phyloP scores from a whole-genome alignment of 2,113 vertebrate species.

The Prionailurus viverrinus region DNA sequence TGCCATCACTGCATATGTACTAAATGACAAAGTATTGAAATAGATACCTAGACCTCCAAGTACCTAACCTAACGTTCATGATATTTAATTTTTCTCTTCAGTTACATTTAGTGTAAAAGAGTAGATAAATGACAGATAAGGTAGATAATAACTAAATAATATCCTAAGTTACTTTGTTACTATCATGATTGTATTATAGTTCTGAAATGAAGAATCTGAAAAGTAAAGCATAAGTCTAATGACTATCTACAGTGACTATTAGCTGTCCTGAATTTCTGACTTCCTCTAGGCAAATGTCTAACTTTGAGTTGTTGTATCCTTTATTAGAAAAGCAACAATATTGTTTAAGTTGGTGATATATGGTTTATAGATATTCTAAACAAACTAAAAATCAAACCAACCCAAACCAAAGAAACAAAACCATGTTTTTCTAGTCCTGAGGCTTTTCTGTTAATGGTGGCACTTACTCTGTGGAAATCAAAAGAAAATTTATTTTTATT shows the following conservation, averaged over 20 bases:
- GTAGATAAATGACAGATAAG: background rate
- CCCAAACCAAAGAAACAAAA: background rate
- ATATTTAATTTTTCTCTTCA: background rate
- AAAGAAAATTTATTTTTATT: constrained; percentile 65
- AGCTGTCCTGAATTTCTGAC: background rate
- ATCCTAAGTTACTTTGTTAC: background rate
- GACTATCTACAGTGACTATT: background rate
- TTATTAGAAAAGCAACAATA: background rate
- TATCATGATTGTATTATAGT: background rate
- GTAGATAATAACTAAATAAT: background rate
- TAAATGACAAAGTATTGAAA: background rate
- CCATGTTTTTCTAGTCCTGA: background rate
- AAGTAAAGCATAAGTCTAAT: background rate
- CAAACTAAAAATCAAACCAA: background rate
- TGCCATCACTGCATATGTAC: background rate
- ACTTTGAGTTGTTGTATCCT: background rate
- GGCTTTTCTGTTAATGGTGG: constrained; percentile 69
- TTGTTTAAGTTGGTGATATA: background rate
- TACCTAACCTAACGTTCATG: background rate
- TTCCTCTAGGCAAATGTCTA: background rate
- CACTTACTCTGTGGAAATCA: constrained; percentile 58
- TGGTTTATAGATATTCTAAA: background rate
- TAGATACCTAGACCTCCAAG: background rate
- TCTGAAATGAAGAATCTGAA: background rate
- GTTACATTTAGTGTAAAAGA: background rate